Percentiles rank a stretch among this genome's conserved stretches.
These are phyloP conservation scores for Penaeus monodon DNA, from an alignment of 2,888 invertebrate species.

Conservation along the genomic window DNA sequence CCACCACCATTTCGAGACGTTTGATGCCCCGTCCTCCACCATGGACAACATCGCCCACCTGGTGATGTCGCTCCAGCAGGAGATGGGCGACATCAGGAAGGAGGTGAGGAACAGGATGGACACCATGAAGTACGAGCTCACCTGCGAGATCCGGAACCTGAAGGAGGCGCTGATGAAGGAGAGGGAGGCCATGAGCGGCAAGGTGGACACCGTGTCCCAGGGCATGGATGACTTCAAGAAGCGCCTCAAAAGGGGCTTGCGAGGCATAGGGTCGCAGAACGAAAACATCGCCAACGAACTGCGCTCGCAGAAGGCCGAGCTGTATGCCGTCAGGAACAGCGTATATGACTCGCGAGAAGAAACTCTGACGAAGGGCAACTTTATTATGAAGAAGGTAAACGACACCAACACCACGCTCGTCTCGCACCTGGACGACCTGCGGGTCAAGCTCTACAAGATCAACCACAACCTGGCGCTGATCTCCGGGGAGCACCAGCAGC, in stretches of 20 bases:
- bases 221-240: constrained; percentile 54
- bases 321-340: constrained; percentile 62
- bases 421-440: constrained; percentile 59
- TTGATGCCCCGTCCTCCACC: constrained; percentile 32
- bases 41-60: constrained; percentile 48
- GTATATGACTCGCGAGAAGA: constrained; percentile 62
- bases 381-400: constrained; percentile 51
- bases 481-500: constrained; percentile 54
- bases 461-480: constrained; percentile 64
- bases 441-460: constrained; percentile 59
- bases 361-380: constrained; percentile 57
- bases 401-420: constrained; percentile 59
- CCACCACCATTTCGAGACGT: constrained; percentile 42
- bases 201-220: constrained; percentile 35
- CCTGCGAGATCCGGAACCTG: constrained; percentile 61
- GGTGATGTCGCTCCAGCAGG: constrained; percentile 53
- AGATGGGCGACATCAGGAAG: constrained; percentile 57
- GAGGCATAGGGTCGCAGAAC: constrained; percentile 52
- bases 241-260: constrained; percentile 55
- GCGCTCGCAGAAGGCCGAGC: constrained; percentile 63
- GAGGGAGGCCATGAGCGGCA: constrained; percentile 39
- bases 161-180: constrained; percentile 57
- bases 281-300: constrained; percentile 62
- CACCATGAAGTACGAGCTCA: constrained; percentile 62
- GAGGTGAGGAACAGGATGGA: constrained; percentile 60